Percentiles rank a stretch among this genome's conserved stretches.
phyloP scores from a whole-genome alignment of 2,797 vertebrate genomes.

The Falco biarmicus region DNA sequence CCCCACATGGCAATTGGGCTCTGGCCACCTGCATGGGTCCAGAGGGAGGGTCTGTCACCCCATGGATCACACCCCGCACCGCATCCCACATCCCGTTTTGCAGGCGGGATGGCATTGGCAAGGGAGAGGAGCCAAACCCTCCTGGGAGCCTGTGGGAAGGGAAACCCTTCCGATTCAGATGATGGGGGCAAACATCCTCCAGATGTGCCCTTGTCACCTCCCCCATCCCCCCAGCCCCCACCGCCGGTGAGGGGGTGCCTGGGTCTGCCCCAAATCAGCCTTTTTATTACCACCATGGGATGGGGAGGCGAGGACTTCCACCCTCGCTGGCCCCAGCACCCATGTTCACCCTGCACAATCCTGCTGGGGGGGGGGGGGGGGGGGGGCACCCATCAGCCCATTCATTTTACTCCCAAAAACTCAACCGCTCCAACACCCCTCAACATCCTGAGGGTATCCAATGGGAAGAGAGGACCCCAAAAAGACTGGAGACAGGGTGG shows the following conservation, averaged over 20 bases:
- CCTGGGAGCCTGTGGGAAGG: neutral
- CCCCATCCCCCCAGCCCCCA: fast-evolving
- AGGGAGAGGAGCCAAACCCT: neutral
- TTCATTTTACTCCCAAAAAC: neutral
- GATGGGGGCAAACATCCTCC: neutral
- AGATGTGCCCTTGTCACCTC: neutral
- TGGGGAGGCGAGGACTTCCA: no score
- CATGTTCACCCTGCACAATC: no score
- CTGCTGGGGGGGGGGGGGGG: no score
- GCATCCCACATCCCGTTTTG: neutral
- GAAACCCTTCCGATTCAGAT: neutral
- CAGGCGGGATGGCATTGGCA: fast-evolving
- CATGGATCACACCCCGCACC: fast-evolving
- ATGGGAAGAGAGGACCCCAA: neutral
- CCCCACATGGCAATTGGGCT: fast-evolving
- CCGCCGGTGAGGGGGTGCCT: fast-evolving
- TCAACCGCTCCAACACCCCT: neutral
- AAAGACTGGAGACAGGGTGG: fast-evolving
- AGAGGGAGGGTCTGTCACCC: neutral
- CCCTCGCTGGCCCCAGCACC: fast-evolving
- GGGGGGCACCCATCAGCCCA: fast-evolving
- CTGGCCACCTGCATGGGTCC: neutral
- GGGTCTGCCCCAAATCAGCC: neutral
- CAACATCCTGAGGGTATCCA: fast-evolving
- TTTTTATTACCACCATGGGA: fast-evolving